These are phyloP conservation scores for Pogoniulus pusillus DNA, from an alignment of 2,797 vertebrate genomes.

Conservation along the genomic window DNA sequence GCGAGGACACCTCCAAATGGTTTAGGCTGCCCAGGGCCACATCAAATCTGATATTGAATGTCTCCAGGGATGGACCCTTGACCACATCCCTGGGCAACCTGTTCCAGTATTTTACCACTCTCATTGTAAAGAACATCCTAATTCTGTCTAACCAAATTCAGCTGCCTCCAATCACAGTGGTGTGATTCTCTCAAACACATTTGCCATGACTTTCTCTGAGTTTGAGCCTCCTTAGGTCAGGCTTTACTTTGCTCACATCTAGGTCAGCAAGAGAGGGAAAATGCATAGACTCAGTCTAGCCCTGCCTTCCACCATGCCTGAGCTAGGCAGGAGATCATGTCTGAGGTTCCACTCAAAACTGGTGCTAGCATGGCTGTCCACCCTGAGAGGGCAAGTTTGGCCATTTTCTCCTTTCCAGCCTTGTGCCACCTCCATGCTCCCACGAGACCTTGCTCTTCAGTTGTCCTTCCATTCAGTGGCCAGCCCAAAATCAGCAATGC, in stretches of 20 bases:
- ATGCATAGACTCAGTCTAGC: neutral
- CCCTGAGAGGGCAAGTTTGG: accelerated
- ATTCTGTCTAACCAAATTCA: neutral
- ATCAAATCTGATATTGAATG: too few relatives aligned
- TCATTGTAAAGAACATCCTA: too few relatives aligned
- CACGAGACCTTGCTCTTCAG: constrained; percentile 81
- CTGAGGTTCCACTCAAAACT: too few relatives aligned
- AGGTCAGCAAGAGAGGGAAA: neutral
- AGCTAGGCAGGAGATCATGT: too few relatives aligned
- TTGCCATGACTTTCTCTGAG: neutral
- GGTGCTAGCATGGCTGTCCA: neutral
- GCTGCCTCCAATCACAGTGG: neutral
- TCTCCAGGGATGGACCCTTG: too few relatives aligned
- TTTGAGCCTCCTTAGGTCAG: neutral
- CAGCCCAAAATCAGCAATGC: constrained; percentile 89
- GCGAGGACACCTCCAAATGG: too few relatives aligned
- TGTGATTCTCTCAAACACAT: neutral
- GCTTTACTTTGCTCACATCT: neutral
- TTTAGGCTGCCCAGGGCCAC: too few relatives aligned
- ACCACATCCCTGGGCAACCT: too few relatives aligned
- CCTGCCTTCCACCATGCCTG: neutral
- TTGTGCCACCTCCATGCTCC: constrained; percentile 72
- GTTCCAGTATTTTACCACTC: too few relatives aligned
- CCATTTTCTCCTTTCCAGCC: neutral
- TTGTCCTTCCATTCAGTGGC: constrained; percentile 80